These are phyloP conservation scores for Muscicapa comitata DNA, from an alignment of 2,797 vertebrate species.

Conservation along the genomic window DNA sequence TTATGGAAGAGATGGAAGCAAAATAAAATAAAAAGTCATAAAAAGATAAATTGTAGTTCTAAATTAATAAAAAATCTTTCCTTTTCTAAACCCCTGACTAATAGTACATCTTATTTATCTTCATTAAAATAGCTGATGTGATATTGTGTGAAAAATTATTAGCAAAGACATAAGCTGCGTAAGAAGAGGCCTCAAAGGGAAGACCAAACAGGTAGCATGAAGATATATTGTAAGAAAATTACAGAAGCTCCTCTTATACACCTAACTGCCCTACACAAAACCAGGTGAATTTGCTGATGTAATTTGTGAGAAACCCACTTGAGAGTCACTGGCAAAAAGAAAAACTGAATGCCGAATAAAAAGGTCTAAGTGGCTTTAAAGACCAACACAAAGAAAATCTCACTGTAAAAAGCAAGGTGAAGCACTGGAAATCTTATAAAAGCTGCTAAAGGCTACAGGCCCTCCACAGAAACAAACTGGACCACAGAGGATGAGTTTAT, in stretches of 20 bases:
- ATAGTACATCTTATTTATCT: not conserved
- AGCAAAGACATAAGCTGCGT: not conserved
- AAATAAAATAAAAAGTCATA: not conserved
- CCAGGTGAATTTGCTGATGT: rapidly evolving
- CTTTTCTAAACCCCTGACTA: not conserved
- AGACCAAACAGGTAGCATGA: not conserved
- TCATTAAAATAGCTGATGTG: not conserved
- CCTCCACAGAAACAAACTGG: not conserved
- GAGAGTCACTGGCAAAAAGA: not conserved
- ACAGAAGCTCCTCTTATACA: not conserved
- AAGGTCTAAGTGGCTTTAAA: not conserved
- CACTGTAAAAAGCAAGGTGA: not conserved
- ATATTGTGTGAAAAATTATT: not conserved
- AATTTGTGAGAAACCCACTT: not conserved
- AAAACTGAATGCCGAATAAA: rapidly evolving
- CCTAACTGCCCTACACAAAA: not conserved
- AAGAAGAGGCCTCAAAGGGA: not conserved
- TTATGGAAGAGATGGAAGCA: not conserved
- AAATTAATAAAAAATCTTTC: not conserved
- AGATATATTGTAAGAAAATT: not conserved
- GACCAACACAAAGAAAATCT: not conserved
- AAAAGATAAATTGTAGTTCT: not conserved
- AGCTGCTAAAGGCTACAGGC: not conserved
- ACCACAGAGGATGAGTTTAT: not conserved
- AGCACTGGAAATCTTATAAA: not conserved